Conservation (phyloP, 1,140 invertebrate species). For the Drosophila virilis region DNA sequence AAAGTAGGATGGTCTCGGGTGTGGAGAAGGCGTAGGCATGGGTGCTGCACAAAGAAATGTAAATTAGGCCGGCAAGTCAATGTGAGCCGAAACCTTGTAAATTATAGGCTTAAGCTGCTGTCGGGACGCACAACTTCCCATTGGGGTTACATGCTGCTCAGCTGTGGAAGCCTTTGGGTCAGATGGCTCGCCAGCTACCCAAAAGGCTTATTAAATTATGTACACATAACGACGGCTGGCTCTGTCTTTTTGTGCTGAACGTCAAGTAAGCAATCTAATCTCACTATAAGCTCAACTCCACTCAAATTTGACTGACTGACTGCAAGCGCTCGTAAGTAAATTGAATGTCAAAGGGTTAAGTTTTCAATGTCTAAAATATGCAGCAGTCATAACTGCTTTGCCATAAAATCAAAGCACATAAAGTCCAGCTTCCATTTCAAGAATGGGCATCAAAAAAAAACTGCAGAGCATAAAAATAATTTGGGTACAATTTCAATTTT, state of each 20-base stretch:
- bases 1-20: constrained; percentile 8
- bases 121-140: constrained; percentile 13
- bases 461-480: constrained; percentile 67
- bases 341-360: constrained; percentile 71
- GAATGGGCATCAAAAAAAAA: constrained; percentile 8
- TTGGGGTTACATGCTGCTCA: constrained; percentile 55
- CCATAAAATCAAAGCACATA: constrained; percentile 65
- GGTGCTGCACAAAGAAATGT: constrained; percentile 56
- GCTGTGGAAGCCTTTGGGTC: background rate
- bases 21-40: background rate
- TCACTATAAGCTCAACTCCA: constrained; percentile 55
- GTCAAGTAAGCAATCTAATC: constrained; percentile 62
- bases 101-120: constrained; percentile 75
- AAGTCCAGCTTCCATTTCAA: constrained; percentile 21
- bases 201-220: constrained; percentile 73
- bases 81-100: constrained; percentile 76
- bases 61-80: constrained; percentile 70
- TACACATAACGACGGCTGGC: constrained; percentile 16
- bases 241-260: constrained; percentile 16
- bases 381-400: constrained; percentile 22
- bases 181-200: background rate
- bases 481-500: constrained; percentile 50
- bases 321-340: constrained; percentile 53
- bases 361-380: constrained; percentile 23
- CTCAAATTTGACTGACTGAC: constrained; percentile 43